phyloP scores from a whole-genome alignment of 2,797 vertebrate genomes.

The Iguana delicatissima region DNA sequence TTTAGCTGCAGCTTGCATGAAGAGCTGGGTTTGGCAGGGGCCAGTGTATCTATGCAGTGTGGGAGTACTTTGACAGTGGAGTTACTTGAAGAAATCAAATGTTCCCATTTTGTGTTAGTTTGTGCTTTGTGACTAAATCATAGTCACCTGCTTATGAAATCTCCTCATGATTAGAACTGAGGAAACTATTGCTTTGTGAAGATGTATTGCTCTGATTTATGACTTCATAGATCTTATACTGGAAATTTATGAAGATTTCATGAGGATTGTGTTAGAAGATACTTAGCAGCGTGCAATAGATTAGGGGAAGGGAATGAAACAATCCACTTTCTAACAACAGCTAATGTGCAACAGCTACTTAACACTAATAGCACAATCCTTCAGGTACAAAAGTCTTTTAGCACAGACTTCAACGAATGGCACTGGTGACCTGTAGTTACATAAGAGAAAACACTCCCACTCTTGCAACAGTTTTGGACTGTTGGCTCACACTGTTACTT shows the following conservation, averaged over 20 bases:
- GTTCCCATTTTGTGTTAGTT: not conserved
- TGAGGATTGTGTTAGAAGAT: not conserved
- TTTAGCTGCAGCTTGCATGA: not conserved
- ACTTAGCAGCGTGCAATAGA: not conserved
- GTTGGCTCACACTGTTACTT: not conserved
- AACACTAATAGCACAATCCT: not conserved
- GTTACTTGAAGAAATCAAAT: not conserved
- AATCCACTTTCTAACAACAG: not conserved
- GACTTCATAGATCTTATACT: not conserved
- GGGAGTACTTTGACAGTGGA: not conserved
- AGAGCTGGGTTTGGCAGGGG: not conserved
- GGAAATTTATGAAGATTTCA: not conserved
- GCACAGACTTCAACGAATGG: not conserved
- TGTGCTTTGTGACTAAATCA: slow-evolving; percentile 23
- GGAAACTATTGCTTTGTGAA: slow-evolving; percentile 20
- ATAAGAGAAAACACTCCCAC: not conserved
- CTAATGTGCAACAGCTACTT: not conserved
- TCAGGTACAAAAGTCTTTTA: not conserved
- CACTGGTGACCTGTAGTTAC: not conserved
- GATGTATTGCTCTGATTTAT: slow-evolving; percentile 29
- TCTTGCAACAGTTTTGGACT: not conserved
- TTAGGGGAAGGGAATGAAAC: not conserved
- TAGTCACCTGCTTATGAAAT: not conserved
- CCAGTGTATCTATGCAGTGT: not conserved
- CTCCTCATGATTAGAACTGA: slow-evolving; percentile 14